Evolutionary conservation across 2,888 invertebrate genomes (phyloP).

Genomic region (Eristalinus aeneus): DNA sequence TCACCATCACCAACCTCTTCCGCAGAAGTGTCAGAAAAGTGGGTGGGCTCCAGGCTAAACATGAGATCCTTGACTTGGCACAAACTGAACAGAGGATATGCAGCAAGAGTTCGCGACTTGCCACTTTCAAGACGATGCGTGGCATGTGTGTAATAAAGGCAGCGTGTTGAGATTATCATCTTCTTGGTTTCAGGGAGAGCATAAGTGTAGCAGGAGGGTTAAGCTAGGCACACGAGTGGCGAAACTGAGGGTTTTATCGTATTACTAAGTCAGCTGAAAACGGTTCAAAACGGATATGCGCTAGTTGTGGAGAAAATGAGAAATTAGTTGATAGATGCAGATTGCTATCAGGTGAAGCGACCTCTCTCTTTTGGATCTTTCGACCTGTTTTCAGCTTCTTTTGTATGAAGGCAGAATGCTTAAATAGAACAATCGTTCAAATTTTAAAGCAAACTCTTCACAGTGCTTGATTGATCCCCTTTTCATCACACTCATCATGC

Average conservation of each 20-base stretch:
- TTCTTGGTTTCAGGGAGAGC: background rate
- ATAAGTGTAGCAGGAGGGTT: slow-evolving; percentile 21
- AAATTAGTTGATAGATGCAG: background rate
- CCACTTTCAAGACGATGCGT: background rate
- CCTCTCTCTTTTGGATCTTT: no score
- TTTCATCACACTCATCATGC: background rate
- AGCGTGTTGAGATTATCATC: slow-evolving; percentile 9
- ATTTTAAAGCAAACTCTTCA: no score
- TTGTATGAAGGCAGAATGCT: no score
- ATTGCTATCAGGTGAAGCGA: no score
- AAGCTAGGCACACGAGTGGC: slow-evolving; percentile 38
- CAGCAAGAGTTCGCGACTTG: slow-evolving; percentile 23
- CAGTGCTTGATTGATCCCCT: no score
- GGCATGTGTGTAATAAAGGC: background rate
- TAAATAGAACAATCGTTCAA: no score
- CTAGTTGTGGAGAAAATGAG: no score
- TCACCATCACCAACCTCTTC: background rate
- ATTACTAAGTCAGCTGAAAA: background rate
- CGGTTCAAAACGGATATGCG: slow-evolving; percentile 4
- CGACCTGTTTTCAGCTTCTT: no score
- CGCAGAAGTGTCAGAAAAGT: background rate
- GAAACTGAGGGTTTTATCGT: slow-evolving; percentile 38
- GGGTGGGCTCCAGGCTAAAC: slow-evolving; percentile 8
- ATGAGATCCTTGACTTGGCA: slow-evolving; percentile 38
- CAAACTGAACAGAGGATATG: slow-evolving; percentile 13